Conservation (phyloP, 1,140 invertebrate species). For the Chlorops oryzae region DNA sequence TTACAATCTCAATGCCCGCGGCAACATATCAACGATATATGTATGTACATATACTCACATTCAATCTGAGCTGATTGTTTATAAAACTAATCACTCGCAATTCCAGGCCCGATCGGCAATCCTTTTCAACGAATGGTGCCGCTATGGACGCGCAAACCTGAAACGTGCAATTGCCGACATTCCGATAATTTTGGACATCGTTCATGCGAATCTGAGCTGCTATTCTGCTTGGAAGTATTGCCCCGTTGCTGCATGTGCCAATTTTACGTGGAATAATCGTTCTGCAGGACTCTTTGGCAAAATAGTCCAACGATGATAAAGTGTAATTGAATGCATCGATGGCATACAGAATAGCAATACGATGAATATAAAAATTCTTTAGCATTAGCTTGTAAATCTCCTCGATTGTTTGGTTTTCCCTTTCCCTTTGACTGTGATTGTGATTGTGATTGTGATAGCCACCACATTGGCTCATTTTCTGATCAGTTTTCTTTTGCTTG, state of each 20-base stretch:
- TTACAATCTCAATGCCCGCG: not conserved
- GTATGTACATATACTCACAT: conserved; percentile 16
- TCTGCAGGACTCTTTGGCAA: conserved; percentile 32
- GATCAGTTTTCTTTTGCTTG: too few species aligned
- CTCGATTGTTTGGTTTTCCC: conserved; percentile 18
- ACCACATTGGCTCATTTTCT: too few species aligned
- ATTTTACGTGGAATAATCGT: conserved; percentile 26
- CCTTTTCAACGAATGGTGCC: conserved; percentile 39
- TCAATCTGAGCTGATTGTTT: conserved; percentile 31
- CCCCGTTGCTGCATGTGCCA: conserved; percentile 26
- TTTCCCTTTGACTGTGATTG: too few species aligned
- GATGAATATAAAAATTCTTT: conserved; percentile 32
- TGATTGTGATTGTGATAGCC: too few species aligned
- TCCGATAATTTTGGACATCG: too few species aligned
- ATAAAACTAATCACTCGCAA: conserved; percentile 36
- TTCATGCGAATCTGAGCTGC: too few species aligned
- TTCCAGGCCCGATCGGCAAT: conserved; percentile 35
- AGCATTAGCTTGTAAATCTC: conserved; percentile 30
- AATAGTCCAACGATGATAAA: conserved; percentile 37
- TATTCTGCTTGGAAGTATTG: too few species aligned
- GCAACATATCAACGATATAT: not conserved
- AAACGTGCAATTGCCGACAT: conserved; percentile 35
- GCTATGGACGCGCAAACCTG: conserved; percentile 34
- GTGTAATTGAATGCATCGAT: conserved; percentile 25
- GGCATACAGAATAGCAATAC: conserved; percentile 35